phyloP scores from a whole-genome alignment of 2,888 invertebrate species.

The Calameuta idolon region DNA sequence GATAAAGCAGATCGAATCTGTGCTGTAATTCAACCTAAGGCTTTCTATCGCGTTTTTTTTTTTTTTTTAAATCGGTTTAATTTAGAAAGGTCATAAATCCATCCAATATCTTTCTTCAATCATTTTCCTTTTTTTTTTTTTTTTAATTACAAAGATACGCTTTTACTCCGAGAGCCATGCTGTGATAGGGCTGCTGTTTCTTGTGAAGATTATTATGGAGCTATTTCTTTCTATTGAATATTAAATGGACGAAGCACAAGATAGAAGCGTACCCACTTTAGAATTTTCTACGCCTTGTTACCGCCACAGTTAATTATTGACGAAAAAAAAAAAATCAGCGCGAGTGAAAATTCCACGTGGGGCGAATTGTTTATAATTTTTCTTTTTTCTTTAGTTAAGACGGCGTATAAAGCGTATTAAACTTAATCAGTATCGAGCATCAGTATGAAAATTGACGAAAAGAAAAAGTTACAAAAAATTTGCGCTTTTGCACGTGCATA shows the following conservation, averaged over 20 bases:
- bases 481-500: constrained; percentile 49
- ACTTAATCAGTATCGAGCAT: constrained; percentile 62
- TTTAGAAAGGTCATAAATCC: neutral
- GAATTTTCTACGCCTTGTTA: constrained; percentile 36
- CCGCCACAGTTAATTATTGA: neutral
- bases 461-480: constrained; percentile 28
- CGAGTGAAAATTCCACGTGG: constrained; percentile 45
- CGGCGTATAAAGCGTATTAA: constrained; percentile 21
- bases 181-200: constrained; percentile 57
- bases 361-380: constrained; percentile 38
- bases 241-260: constrained; percentile 54
- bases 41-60: neutral
- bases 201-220: constrained; percentile 38
- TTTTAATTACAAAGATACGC: constrained; percentile 25
- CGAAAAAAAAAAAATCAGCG: neutral
- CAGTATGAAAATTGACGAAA: constrained; percentile 45
- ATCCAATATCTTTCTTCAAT: neutral
- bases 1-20: constrained; percentile 80
- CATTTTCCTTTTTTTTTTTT: constrained; percentile 15
- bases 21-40: constrained; percentile 70
- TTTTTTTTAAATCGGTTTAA: neutral
- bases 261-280: constrained; percentile 37
- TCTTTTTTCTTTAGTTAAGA: constrained; percentile 18
- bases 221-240: constrained; percentile 39
- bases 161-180: constrained; percentile 60